phyloP scores from a whole-genome alignment of 1,140 invertebrate species.

The Atta texana region DNA sequence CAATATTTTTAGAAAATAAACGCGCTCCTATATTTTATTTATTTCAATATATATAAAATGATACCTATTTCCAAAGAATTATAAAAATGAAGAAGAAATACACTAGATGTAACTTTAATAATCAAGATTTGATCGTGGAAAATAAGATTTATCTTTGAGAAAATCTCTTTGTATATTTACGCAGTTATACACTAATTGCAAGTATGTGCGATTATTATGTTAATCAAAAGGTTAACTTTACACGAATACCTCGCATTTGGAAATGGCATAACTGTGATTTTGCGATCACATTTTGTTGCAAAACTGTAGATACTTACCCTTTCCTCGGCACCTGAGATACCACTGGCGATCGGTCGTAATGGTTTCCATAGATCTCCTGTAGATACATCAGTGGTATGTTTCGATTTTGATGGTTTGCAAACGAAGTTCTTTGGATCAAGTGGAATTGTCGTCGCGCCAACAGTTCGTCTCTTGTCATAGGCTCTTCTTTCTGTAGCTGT shows the following conservation, averaged over 20 bases:
- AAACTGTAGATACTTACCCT: conserved; percentile 84
- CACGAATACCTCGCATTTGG: not conserved
- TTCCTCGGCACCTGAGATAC: conserved; percentile 87
- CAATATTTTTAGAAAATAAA: conserved; percentile 1
- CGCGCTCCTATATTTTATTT: not conserved
- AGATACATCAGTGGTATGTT: conserved; percentile 86
- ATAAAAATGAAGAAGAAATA: not conserved
- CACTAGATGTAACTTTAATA: not conserved
- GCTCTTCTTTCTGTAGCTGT: conserved; percentile 82
- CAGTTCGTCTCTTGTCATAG: conserved; percentile 88
- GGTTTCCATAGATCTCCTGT: conserved; percentile 92
- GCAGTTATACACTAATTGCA: not conserved
- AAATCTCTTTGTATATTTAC: not conserved
- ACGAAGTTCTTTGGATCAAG: conserved; percentile 90
- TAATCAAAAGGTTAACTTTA: not conserved
- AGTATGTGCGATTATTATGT: not conserved
- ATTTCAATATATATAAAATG: not conserved
- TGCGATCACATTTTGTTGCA: not conserved
- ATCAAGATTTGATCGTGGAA: not conserved
- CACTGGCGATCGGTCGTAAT: conserved; percentile 90
- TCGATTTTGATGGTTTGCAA: conserved; percentile 87
- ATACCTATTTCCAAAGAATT: not conserved
- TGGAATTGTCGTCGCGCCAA: conserved; percentile 91
- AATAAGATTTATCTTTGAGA: not conserved
- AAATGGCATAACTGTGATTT: conserved; percentile 1